Evolutionary conservation across 2,797 vertebrate genomes (phyloP).

Genomic region (Tragelaphus eurycerus): DNA sequence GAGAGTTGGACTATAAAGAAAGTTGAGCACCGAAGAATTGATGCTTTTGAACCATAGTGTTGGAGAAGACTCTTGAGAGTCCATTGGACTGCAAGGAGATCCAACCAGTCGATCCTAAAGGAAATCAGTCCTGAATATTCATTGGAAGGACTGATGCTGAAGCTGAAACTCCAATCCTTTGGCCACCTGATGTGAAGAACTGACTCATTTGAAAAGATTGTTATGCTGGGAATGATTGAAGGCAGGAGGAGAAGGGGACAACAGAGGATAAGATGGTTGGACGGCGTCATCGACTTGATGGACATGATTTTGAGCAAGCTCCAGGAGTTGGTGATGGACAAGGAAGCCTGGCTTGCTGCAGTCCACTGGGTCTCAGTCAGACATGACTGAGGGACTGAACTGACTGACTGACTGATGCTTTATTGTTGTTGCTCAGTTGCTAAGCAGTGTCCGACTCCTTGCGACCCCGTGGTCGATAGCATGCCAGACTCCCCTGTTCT

Average conservation of each 20-base stretch:
- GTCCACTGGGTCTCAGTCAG: neutral
- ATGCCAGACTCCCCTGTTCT: neutral
- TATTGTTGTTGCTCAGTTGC: neutral
- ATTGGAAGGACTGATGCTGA: neutral
- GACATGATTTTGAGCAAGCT: neutral
- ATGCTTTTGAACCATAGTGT: neutral
- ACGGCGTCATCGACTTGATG: fast-evolving
- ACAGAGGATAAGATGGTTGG: neutral
- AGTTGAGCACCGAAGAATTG: fast-evolving
- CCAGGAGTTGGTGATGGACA: neutral
- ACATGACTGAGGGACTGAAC: neutral
- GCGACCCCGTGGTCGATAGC: neutral
- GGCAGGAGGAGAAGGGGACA: neutral
- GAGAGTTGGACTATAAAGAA: neutral
- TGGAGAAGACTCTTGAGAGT: neutral
- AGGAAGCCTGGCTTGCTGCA: neutral
- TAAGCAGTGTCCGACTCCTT: neutral
- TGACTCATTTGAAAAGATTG: neutral
- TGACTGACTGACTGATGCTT: neutral
- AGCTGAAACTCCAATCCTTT: neutral
- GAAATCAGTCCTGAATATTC: neutral
- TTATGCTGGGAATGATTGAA: neutral
- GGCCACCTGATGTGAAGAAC: neutral
- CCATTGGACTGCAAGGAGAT: neutral
- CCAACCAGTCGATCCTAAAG: neutral